These are phyloP conservation scores for Oeneis ivallda DNA, from an alignment of 2,888 invertebrate genomes.

Conservation along the genomic window DNA sequence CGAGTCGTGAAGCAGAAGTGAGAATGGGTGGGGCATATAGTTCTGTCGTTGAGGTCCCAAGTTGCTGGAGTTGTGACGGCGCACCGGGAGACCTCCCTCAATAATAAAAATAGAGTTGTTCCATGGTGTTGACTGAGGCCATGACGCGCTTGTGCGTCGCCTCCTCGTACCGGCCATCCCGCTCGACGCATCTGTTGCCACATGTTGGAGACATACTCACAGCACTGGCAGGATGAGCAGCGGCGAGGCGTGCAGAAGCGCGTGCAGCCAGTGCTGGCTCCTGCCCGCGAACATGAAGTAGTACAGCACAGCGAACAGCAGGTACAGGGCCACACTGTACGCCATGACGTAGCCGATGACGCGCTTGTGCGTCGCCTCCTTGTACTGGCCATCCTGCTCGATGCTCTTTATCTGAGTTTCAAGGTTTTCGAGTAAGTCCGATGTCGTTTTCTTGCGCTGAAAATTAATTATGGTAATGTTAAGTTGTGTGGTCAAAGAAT, in stretches of 20 bases:
- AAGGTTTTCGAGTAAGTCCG: slow-evolving; percentile 84
- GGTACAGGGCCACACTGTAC: slow-evolving; percentile 86
- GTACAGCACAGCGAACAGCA: slow-evolving; percentile 87
- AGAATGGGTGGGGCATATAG: no score
- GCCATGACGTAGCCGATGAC: slow-evolving; percentile 89
- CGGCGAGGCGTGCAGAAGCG: slow-evolving; percentile 88
- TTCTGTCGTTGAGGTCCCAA: no score
- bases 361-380: slow-evolving; percentile 90
- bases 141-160: slow-evolving; percentile 85
- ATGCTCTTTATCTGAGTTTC: slow-evolving; percentile 91
- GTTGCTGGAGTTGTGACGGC: no score
- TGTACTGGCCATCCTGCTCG: slow-evolving; percentile 89
- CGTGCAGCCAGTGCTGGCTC: slow-evolving; percentile 85
- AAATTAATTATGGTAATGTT: slow-evolving; percentile 32
- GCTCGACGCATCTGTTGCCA: slow-evolving; percentile 82
- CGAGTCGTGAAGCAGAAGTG: no score
- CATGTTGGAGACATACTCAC: slow-evolving; percentile 81
- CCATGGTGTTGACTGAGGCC: slow-evolving; percentile 54
- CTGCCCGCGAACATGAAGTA: slow-evolving; percentile 92
- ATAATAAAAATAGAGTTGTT: no score
- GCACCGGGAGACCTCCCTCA: no score
- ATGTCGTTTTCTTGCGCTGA: slow-evolving; percentile 75
- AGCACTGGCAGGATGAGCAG: slow-evolving; percentile 90
- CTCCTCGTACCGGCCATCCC: slow-evolving; percentile 90
- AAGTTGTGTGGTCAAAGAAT: no score